Base-by-base conservation (phyloP, 2,797 vertebrate genomes). In the Myoxocephalus aenaeus region DNA sequence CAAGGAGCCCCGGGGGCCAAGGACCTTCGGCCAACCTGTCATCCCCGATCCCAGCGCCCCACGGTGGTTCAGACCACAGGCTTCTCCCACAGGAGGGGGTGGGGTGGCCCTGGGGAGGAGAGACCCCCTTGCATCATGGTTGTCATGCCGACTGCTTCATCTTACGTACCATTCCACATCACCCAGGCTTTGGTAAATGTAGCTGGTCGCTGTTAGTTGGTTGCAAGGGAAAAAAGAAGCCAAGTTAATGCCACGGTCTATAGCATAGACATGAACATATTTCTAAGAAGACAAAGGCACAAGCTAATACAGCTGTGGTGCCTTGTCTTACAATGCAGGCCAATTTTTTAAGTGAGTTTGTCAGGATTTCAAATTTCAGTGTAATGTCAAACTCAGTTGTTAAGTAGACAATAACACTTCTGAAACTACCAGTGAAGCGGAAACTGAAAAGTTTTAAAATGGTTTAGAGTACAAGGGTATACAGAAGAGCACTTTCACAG, bases 151-250 rank as follows among this genome's bases (percentile, higher is more conserved):
- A 99, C 97, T 98, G 98, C 98, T 99, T 99, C 98, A 98, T 99
- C 98, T 97, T 99, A 99, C 97, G 98, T 98, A 99, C 98, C 98
- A 99, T 98, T 99, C 98, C 98, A 99, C 98, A 99, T 99, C 98
- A 99, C 98, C 98, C 98, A 98, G 98, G 98, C 96, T 98, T 97
- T 99, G 98, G 98, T 99, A 99, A 99, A 99, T 99, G 98, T 99
- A 99, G 98, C 97, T 99, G 98, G 98, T 99, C 97, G 98, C 98
- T 99, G 98, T 99, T 96, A 96, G 95, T 96, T 96, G 96, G 95
- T 96, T 96, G 96, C 95, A 96, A 99, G 98, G 98, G 97, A 99
- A 99, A 99, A 99, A 97, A 99, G 98, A 99, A 97, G 93, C 96
- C 96, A 98, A 98, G 98, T 99, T 98, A 99, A 99, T 98, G 96